Base-by-base conservation (phyloP, 1,140 invertebrate genomes). In the Linepithema humile region DNA sequence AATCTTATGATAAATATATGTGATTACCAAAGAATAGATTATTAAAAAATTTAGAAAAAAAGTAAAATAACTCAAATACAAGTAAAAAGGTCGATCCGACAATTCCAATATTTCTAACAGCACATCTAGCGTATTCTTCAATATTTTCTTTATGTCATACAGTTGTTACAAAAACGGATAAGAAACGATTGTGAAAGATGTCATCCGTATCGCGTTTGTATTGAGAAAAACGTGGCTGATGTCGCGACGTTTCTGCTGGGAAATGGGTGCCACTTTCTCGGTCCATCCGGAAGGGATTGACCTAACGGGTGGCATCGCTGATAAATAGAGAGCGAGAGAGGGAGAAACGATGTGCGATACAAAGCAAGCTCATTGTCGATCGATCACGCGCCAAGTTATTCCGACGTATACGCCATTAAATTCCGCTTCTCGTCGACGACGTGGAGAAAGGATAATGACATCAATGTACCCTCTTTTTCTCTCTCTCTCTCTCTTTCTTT, bases 351-450 rank as follows among this genome's bases (percentile, higher is more conserved):
- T 12, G n/a, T 17, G 10, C 20, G 20, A 15, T 15, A 38, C 12
- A 48, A 35, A 65, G 43, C 15, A 15, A 72, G 40, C 70, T 73
- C 50, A 73, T 57, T 73, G 50, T 73, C 70, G 20, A 73, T 73
- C 48, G 70, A 73, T 73, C 70, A 73, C 35, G 50, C 20, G 50
- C 35, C 50, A 38, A 57, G 70, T 53, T 73, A 73, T 57, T 73
- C 20, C 50, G 48, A 55, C 50, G 50, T 32, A 12, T 15, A 20
- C 50, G 70, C 70, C 20, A 73, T 57, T 73, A 73, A 73, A 73
- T 73, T 73, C 50, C 32, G 15, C 70, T 73, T 57, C 50, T 15
- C 45, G 45, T 70, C n/a, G 60, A 10, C 62, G n/a, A 55, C 32
- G n/a, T n/a, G 15, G 15, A 57, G 32, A 57, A 73, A 57, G 15